Evolutionary conservation across 2,113 vertebrate species (phyloP).

Genomic region (Aegypius monachus): DNA sequence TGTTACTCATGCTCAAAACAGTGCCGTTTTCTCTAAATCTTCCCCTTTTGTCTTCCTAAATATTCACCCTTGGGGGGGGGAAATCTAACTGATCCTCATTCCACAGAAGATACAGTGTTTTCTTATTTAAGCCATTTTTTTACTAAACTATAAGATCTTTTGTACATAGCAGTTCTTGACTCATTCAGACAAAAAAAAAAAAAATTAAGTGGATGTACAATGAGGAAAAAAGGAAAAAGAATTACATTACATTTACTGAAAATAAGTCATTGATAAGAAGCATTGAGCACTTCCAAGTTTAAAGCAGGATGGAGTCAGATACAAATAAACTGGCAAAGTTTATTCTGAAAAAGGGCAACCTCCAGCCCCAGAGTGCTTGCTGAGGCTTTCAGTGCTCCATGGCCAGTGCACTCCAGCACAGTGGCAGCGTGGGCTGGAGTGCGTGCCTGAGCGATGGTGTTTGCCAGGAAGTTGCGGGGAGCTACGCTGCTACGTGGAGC

Average conservation of each 20-base stretch:
- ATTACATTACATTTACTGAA: not conserved
- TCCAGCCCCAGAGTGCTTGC: not conserved
- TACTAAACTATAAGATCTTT: not conserved
- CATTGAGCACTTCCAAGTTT: not conserved
- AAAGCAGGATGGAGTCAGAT: not conserved
- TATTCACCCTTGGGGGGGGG: not conserved
- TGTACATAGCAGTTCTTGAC: rapidly evolving
- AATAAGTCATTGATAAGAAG: not conserved
- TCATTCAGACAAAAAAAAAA: not conserved
- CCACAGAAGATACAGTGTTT: not conserved
- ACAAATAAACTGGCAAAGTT: not conserved
- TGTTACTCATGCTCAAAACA: not conserved
- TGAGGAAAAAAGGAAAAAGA: not conserved
- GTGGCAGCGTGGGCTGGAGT: not conserved
- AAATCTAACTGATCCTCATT: not conserved
- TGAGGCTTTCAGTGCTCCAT: not conserved
- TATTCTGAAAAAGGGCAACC: not conserved
- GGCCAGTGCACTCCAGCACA: not conserved
- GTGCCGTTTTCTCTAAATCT: not conserved
- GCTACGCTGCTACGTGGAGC: not conserved
- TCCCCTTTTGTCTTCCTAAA: not conserved
- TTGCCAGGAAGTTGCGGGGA: not conserved
- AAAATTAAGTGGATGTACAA: rapidly evolving
- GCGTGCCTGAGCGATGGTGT: not conserved
- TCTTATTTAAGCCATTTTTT: not conserved